phyloP scores from a whole-genome alignment of 2,113 vertebrate genomes.

The Etheostoma cragini region DNA sequence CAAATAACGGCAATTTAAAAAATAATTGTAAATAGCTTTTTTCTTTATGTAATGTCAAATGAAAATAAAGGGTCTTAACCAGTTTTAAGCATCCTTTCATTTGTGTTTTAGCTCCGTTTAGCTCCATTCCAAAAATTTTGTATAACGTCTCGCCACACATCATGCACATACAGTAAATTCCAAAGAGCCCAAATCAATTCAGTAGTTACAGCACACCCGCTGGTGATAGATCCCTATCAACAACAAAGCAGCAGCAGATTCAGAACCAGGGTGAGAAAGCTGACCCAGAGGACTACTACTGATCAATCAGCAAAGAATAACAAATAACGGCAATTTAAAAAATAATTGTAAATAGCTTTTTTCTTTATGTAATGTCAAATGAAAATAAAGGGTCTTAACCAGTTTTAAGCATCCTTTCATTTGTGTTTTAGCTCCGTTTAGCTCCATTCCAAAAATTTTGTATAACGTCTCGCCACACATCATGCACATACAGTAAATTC shows the following conservation, averaged over 20 bases:
- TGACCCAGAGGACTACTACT: too few relatives aligned
- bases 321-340: too few relatives aligned
- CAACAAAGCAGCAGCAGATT: too few relatives aligned
- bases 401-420: slow-evolving; percentile 42
- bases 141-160: slow-evolving; percentile 3
- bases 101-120: slow-evolving; percentile 1
- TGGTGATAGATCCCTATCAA: slow-evolving; percentile 42
- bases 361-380: slow-evolving; percentile 54
- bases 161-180: slow-evolving; percentile 5
- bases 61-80: slow-evolving; percentile 63
- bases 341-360: too few relatives aligned
- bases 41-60: slow-evolving; percentile 52
- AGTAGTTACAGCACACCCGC: slow-evolving; percentile 25
- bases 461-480: slow-evolving; percentile 3
- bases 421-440: slow-evolving; percentile 1
- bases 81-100: slow-evolving; percentile 42
- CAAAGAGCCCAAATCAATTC: slow-evolving; percentile 20
- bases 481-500: slow-evolving; percentile 5
- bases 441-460: slow-evolving; percentile 7
- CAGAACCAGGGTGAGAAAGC: too few relatives aligned
- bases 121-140: slow-evolving; percentile 7
- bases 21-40: slow-evolving; percentile 78
- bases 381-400: slow-evolving; percentile 63
- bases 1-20: slow-evolving; percentile 18
- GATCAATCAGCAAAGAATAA: too few relatives aligned